A percentile compares a stretch with the other conserved stretches of the same genome.
Evolutionary conservation across 2,888 invertebrate genomes (phyloP).

Genomic region (Smittia aterrima): DNA sequence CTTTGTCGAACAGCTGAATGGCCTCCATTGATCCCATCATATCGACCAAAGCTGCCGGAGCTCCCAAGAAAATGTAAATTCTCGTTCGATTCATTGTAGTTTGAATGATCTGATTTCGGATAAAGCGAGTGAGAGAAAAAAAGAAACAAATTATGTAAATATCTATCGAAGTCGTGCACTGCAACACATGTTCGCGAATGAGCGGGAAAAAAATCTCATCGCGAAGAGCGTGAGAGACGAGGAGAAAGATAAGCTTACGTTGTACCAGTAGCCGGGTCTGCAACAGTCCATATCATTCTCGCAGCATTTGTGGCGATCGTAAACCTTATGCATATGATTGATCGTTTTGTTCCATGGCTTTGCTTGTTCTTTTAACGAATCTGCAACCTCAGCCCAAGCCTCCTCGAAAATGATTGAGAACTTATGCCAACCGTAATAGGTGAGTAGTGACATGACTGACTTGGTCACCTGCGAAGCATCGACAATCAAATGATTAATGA

Average conservation of each 20-base stretch:
- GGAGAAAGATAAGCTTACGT: slow-evolving; percentile 55
- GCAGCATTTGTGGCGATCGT: slow-evolving; percentile 75
- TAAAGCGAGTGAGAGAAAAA: not conserved
- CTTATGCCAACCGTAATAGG: slow-evolving; percentile 90
- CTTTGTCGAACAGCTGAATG: slow-evolving; percentile 79
- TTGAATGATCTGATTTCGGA: slow-evolving; percentile 55
- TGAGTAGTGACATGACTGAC: slow-evolving; percentile 86
- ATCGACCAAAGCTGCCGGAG: slow-evolving; percentile 78
- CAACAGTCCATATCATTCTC: slow-evolving; percentile 73
- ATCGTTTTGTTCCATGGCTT: slow-evolving; percentile 76
- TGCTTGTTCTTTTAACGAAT: slow-evolving; percentile 75
- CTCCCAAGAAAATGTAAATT: slow-evolving; percentile 93
- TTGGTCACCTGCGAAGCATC: slow-evolving; percentile 73
- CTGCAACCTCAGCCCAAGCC: slow-evolving; percentile 77
- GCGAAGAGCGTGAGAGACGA: not conserved
- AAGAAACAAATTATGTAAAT: not conserved
- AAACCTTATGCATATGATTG: slow-evolving; percentile 70
- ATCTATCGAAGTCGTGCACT: not conserved
- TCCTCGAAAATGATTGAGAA: slow-evolving; percentile 87
- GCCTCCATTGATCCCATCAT: slow-evolving; percentile 92
- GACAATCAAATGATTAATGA: not conserved
- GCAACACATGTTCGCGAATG: slow-evolving; percentile 11
- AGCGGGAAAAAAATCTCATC: slow-evolving; percentile 13
- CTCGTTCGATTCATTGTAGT: slow-evolving; percentile 83
- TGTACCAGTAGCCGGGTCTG: slow-evolving; percentile 76